A percentile compares a stretch with the other conserved stretches of the same genome.
phyloP scores from a whole-genome alignment of 1,140 invertebrate species.

The Bombus vancouverensis region DNA sequence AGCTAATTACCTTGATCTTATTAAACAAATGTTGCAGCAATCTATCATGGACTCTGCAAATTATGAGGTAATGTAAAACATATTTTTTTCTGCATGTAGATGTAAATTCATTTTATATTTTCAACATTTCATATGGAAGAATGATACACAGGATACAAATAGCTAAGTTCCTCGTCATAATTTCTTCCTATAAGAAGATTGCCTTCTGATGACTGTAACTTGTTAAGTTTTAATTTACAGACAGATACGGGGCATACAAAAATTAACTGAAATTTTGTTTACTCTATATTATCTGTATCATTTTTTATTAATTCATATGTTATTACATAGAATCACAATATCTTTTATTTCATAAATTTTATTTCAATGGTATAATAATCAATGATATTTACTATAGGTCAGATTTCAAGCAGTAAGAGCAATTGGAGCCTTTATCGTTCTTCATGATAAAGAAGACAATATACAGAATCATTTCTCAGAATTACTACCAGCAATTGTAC shows the following conservation, averaged over 20 bases:
- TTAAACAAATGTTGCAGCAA: constrained; percentile 96
- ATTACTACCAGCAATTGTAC: constrained; percentile 88
- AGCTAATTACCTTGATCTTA: constrained; percentile 94
- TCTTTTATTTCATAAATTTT: neutral
- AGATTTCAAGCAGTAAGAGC: constrained; percentile 92
- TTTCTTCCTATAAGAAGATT: constrained; percentile 73
- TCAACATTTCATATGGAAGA: constrained; percentile 64
- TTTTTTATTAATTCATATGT: neutral
- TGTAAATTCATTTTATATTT: neutral
- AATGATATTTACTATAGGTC: constrained; percentile 79
- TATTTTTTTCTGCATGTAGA: neutral
- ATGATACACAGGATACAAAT: constrained; percentile 74
- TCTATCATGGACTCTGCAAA: constrained; percentile 88
- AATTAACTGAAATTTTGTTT: constrained; percentile 21
- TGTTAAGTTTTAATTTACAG: constrained; percentile 80
- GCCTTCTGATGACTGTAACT: constrained; percentile 82
- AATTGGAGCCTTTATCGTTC: constrained; percentile 94
- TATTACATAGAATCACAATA: neutral
- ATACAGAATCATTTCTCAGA: constrained; percentile 95
- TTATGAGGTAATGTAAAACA: constrained; percentile 83
- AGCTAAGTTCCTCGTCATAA: constrained; percentile 71
- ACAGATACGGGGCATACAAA: constrained; percentile 81
- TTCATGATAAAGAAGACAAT: constrained; percentile 94
- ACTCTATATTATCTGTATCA: neutral
- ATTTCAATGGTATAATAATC: neutral